Evolutionary conservation across 2,797 vertebrate genomes (phyloP), one percentile per base, ranked within the genome.

Genomic region (Poecilia picta): DNA sequence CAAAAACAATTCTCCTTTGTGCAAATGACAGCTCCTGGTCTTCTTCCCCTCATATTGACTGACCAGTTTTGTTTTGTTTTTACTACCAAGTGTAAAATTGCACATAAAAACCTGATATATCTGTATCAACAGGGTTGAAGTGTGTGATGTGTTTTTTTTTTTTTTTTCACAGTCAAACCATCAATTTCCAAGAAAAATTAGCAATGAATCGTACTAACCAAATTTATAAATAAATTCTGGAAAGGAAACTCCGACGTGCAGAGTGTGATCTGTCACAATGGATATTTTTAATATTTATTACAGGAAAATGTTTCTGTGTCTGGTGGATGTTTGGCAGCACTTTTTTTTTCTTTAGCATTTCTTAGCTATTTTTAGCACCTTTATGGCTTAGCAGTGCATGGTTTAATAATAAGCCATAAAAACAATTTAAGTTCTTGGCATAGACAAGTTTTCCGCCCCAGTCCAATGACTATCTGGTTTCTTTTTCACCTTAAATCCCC

Each of bases 21-120:
- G n/a, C 70, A 81, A 73, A 76, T 71, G 28, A 72, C 64, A 8
- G 39, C 31, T 71, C 7, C 12, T 75, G 33, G 76, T 71, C 53
- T 31, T 68, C 41, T 72, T 80, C 53, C 33, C 15, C 36, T 74
- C 47, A 77, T 18, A 59, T 23, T 6, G 20, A 72, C 71, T 75
- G 64, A 62, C 31, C 39, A 66, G n/a, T 31, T 59, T 31, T 28
- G 39, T 41, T 31, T 2, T 15, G 2, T 59, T 13, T 57, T 57
- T 74, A 49, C 75, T 72, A 45, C 16, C 62, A 74, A 81, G 72
- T 41, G 43, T 66, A 74, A 46, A 49, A 55, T 33, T 11, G 36
- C 20, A 43, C 47, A 41, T 59, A 13, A n/a, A 45, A 62, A 62
- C 15, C 31, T 62, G 4, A 33, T 33, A 62, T 33, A 62, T 62